A percentile compares a stretch with the other conserved stretches of the same genome.
These are phyloP conservation scores for Romanomermis culicivorax DNA, from an alignment of 2,888 invertebrate species.

Conservation along the genomic window DNA sequence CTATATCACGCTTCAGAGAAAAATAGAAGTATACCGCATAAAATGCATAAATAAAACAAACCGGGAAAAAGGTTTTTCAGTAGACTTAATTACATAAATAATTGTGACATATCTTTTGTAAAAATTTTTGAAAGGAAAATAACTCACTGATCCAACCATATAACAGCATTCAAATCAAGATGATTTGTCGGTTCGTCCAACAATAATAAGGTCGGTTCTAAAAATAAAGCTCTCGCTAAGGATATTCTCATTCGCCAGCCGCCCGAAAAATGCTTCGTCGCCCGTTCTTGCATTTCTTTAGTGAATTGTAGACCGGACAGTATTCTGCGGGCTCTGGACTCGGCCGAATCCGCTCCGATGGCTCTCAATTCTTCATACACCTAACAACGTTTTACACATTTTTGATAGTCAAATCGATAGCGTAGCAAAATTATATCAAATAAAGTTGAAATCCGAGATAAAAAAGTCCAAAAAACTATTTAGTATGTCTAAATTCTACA, in stretches of 20 bases:
- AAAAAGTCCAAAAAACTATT: neutral
- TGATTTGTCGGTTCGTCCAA: constrained; percentile 99
- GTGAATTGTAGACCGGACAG: constrained; percentile 84
- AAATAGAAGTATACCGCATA: no score
- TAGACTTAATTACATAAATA: no score
- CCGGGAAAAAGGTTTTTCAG: no score
- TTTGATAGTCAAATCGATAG: no score
- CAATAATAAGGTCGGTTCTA: constrained; percentile 86
- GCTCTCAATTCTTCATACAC: constrained; percentile 83
- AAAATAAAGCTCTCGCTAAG: constrained; percentile 69
- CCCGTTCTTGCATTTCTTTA: constrained; percentile 53
- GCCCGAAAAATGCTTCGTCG: constrained; percentile 46
- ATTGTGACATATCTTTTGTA: no score
- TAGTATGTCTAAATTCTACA: neutral
- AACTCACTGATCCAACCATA: constrained; percentile 54
- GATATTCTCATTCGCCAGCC: constrained; percentile 99
- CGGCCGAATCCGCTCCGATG: constrained; percentile 91
- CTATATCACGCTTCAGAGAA: no score
- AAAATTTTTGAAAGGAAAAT: no score
- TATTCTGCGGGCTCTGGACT: constrained; percentile 80
- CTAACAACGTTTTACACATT: constrained; percentile 29
- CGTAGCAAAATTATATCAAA: constrained; percentile 7
- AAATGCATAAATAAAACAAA: no score
- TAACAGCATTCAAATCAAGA: constrained; percentile 93
- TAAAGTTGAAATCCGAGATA: neutral